phyloP scores from a whole-genome alignment of 2,797 vertebrate genomes.

The Mallotus villosus region DNA sequence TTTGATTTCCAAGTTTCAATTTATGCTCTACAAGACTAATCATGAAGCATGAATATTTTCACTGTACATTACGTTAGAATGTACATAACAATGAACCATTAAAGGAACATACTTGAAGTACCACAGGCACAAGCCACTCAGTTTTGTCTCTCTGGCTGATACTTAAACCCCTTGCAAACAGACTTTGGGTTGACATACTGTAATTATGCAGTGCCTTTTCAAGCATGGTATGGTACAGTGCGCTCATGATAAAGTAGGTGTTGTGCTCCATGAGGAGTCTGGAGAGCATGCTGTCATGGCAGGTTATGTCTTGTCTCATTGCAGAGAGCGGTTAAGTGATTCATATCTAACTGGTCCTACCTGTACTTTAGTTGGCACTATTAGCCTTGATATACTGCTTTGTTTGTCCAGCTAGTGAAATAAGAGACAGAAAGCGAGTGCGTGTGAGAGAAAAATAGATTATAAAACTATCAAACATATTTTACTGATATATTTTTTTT shows the following conservation, averaged over 20 bases:
- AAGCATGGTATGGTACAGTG: neutral
- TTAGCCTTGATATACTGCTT: neutral
- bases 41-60: neutral
- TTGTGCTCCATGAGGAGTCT: slow-evolving; percentile 20
- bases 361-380: neutral
- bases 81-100: neutral
- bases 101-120: neutral
- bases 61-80: neutral
- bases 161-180: slow-evolving; percentile 1
- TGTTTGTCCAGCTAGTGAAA: neutral
- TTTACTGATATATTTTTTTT: too few species aligned
- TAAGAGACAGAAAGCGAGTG: neutral
- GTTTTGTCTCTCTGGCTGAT: slow-evolving; percentile 7
- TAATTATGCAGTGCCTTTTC: slow-evolving; percentile 25
- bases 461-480: too few species aligned
- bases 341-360: slow-evolving; percentile 4
- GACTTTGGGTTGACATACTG: slow-evolving; percentile 7
- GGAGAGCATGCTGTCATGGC: slow-evolving; percentile 12
- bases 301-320: slow-evolving; percentile 31
- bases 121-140: too few species aligned
- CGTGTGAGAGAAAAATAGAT: neutral
- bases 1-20: slow-evolving; percentile 15
- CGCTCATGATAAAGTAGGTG: slow-evolving; percentile 2
- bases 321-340: neutral
- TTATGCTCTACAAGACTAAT: too few species aligned